Percentiles rank a stretch among this genome's conserved stretches.
Conservation (phyloP, 1,140 invertebrate genomes). For the Oncopodura yosiiana region DNA sequence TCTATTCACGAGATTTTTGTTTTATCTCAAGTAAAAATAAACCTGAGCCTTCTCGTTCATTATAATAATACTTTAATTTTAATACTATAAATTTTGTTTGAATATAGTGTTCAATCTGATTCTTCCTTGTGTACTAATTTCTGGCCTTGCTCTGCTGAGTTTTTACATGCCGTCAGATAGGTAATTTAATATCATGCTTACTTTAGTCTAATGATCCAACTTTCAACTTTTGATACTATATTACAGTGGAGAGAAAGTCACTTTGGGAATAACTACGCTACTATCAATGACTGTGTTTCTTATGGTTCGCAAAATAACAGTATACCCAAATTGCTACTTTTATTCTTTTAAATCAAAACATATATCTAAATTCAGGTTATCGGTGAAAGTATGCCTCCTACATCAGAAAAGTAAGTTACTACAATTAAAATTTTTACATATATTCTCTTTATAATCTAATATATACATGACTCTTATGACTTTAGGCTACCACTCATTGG, state of each 20-base stretch:
- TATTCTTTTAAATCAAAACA: no score
- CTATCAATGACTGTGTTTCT: constrained; percentile 56
- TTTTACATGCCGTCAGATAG: constrained; percentile 52
- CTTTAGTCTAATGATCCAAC: not conserved
- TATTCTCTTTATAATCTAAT: not conserved
- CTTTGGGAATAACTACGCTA: constrained; percentile 50
- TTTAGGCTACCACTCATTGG: constrained; percentile 38
- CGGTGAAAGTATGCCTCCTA: constrained; percentile 53
- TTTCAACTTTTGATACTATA: no score
- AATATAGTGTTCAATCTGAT: constrained; percentile 49
- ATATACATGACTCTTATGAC: not conserved
- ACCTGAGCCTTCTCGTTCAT: no score
- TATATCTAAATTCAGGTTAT: no score
- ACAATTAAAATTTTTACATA: not conserved
- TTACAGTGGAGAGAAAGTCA: constrained; percentile 43
- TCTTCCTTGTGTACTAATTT: constrained; percentile 50
- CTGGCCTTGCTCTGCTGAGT: constrained; percentile 47
- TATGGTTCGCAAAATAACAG: no score
- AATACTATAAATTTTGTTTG: no score
- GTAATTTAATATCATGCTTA: constrained; percentile 45
- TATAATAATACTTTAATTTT: constrained; percentile 37
- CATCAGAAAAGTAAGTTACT: constrained; percentile 47
- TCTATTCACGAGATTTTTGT: no score
- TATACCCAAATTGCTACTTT: no score
- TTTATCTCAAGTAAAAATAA: no score